A percentile compares a stretch with the other conserved stretches of the same genome.
phyloP scores from a whole-genome alignment of 2,888 invertebrate genomes.

The Bruchidius siliquastri region DNA sequence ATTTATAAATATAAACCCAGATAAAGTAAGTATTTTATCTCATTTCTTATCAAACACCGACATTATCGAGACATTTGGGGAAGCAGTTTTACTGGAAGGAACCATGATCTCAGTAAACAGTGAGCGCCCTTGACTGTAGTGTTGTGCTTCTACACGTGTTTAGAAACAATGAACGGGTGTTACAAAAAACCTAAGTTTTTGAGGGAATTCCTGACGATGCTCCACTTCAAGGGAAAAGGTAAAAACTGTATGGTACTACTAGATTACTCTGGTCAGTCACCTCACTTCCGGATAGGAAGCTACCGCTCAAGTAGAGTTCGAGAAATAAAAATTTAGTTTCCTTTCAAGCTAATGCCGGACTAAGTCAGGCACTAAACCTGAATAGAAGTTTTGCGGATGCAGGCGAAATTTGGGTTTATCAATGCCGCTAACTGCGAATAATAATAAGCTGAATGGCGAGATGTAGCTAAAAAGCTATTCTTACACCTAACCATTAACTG shows the following conservation, averaged over 20 bases:
- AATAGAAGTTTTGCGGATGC: too few relatives aligned
- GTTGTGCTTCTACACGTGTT: neutral
- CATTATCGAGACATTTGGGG: neutral
- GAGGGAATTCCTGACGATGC: conserved; percentile 7
- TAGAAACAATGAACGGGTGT: conserved; percentile 1
- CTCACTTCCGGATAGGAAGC: neutral
- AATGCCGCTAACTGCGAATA: too few relatives aligned
- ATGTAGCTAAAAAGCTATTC: too few relatives aligned
- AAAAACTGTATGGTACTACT: neutral
- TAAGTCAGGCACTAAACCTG: too few relatives aligned
- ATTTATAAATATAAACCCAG: neutral
- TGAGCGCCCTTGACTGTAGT: neutral
- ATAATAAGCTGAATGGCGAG: too few relatives aligned
- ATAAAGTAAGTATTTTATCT: neutral
- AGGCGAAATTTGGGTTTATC: too few relatives aligned
- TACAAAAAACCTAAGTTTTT: conserved; percentile 8
- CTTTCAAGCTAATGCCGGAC: too few relatives aligned
- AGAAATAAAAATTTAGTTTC: too few relatives aligned
- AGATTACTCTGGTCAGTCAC: neutral
- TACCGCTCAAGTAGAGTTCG: too few relatives aligned
- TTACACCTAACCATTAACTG: too few relatives aligned
- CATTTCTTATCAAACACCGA: neutral
- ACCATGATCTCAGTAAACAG: neutral
- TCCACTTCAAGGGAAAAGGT: conserved; percentile 11
- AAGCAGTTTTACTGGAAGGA: neutral